Evolutionary conservation across 2,797 vertebrate genomes (phyloP), one percentile per base, ranked within the genome.

Genomic region (Dromococcyx pavoninus): DNA sequence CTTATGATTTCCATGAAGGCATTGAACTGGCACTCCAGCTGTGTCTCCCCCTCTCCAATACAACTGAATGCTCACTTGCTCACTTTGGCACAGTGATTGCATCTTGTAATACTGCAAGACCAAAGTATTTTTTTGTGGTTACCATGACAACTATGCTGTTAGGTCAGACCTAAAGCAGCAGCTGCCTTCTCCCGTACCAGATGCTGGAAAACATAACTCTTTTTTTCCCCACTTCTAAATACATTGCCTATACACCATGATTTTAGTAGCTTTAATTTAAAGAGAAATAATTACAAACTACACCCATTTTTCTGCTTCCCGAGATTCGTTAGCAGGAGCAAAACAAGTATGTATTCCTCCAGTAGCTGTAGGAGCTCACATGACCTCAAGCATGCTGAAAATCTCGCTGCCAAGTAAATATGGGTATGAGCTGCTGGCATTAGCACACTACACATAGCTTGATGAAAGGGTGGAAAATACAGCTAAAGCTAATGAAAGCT

Each of bases 141-240:
- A 86, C 74, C 78, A 83, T 13, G 58, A 75, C 92, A 88, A 69
- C 89, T 6, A 1, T 16, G 35, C 79, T 56, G 35, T 58, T 70
- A 69, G 72, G 62, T 54, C 77, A 76, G 78, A 65, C 58, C 50
- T 53, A 51, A 89, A 60, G 91, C 75, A 86, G 78, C 72, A 86
- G 78, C 81, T 74, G 93, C 22, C 56, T 85, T 41, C 70, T 71
- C 69, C 33, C 27, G 30, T 77, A 48, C 57, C 65, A 74, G 53
- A 35, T 54, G 27, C 43, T 46, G 32, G 44, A 30, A 83, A 54
- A 17, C 9, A 35, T 53, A 76, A 65, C 35, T 44, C 17, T 58
- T 12, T 4, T n/a, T n/a, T 5, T 13, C 7, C 5, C 19, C n/a
- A 9, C 8, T 65, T 33, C 39, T 33, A 48, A 48, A 48, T 19